phyloP scores from a whole-genome alignment of 2,113 vertebrate genomes.

The Hippolais icterina region DNA sequence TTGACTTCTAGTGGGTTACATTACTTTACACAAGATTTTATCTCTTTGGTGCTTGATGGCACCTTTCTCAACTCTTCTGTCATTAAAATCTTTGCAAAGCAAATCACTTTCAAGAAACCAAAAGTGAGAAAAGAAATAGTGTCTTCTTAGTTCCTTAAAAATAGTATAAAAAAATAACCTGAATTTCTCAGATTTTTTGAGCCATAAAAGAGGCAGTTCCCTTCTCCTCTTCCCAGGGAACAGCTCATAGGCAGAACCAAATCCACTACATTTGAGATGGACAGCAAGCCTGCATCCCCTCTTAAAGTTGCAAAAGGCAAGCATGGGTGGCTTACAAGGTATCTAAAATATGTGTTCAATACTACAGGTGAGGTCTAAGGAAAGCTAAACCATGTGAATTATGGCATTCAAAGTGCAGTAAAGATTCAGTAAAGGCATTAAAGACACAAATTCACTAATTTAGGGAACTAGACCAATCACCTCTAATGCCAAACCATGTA shows the following conservation, averaged over 20 bases:
- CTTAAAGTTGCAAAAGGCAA: neutral
- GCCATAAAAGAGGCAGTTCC: neutral
- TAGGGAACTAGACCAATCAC: neutral
- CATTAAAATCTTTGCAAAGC: neutral
- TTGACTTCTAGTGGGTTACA: neutral
- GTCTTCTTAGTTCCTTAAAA: neutral
- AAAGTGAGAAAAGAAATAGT: neutral
- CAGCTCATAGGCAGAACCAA: neutral
- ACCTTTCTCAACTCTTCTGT: neutral
- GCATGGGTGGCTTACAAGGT: accelerated
- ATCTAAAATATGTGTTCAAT: neutral
- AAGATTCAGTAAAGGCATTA: neutral
- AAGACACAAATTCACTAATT: neutral
- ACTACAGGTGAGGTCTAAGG: neutral
- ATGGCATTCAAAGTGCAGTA: neutral
- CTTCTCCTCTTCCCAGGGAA: neutral
- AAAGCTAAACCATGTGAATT: neutral
- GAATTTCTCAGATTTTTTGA: neutral
- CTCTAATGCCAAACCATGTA: neutral
- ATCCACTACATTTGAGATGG: neutral
- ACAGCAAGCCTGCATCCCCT: neutral
- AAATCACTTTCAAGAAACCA: neutral
- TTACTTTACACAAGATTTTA: neutral
- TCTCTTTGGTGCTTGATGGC: neutral
- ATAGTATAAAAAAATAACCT: neutral